Base-by-base conservation (phyloP, 2,113 vertebrate genomes). In the Dasypus novemcinctus region DNA sequence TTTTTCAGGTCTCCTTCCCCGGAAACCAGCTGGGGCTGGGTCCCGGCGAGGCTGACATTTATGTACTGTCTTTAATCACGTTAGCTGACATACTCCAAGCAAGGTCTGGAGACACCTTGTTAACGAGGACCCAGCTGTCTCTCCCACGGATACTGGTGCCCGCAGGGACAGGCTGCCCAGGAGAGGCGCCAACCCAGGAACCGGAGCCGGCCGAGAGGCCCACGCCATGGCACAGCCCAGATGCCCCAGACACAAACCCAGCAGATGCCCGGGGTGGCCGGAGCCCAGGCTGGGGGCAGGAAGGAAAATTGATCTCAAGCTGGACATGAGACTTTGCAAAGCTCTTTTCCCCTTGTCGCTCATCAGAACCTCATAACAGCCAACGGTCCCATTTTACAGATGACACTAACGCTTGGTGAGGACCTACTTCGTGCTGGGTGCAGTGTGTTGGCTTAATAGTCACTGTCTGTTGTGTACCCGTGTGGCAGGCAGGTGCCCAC, bases 1-100 rank as follows among this genome's bases (percentile, higher is more conserved):
- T 75, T 76, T 95, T 93, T 94, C 80, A 84, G 90, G 66, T 87
- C 79, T 94, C 54, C 84, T 87, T 94, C 71, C 71, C 93, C 0
- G 49, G 91, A 91, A 96, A 68, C 84, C 93, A 95, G 95, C 95
- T 92, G 93, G 80, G 94, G 80, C 83, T 4, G 4, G 17, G 91
- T 90, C 87, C 95, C 7, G 0, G 87, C 0, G 2, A 93, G 93
- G 92, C 57, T 95, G 96, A 93, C 96, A 91, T 92, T 95, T 96
- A 87, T 46, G 92, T 82, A 27, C 87, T 59, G 80, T 71, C 94
- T 96, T 96, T 92, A 86, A 95, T 96, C 97, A 95, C 79, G 82
- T 92, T 74, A 88, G 87, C 87, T 36, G 90, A 85, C 49, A 11
- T 43, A 61, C 92, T 96, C 61, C 41, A 69, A 90, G 90, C 96